A percentile compares a stretch with the other conserved stretches of the same genome.
Conservation (phyloP, 2,113 vertebrate species). For the Abramis brama region DNA sequence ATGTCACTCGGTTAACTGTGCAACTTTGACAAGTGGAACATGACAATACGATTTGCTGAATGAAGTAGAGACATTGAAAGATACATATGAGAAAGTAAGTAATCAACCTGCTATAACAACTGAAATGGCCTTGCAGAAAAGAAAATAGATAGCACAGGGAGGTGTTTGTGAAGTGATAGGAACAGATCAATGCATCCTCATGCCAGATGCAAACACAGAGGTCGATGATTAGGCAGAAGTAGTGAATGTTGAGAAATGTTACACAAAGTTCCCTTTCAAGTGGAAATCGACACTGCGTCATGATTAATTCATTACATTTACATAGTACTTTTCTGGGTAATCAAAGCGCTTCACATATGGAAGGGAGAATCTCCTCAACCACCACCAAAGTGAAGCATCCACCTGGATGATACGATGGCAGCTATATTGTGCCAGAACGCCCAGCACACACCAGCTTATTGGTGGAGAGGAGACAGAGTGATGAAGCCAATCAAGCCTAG, state of each 20-base stretch:
- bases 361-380: too few species aligned
- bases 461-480: too few species aligned
- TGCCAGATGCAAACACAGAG: background rate
- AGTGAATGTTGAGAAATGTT: background rate
- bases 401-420: too few species aligned
- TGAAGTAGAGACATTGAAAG: background rate
- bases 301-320: too few species aligned
- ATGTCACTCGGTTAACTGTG: background rate
- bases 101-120: background rate
- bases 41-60: background rate
- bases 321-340: too few species aligned
- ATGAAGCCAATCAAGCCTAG: background rate
- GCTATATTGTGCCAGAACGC: too few species aligned
- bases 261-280: too few species aligned
- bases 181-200: background rate
- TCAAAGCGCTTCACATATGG: too few species aligned
- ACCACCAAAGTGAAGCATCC: too few species aligned
- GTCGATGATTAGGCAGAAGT: background rate
- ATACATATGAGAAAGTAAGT: background rate
- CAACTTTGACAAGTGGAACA: background rate
- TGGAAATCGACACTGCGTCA: too few species aligned
- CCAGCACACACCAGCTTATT: too few species aligned
- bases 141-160: background rate
- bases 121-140: too few species aligned
- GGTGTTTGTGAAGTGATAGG: background rate